Percentiles rank a stretch among this genome's conserved stretches.
These are phyloP conservation scores for Apodemia zela DNA, from an alignment of 2,888 invertebrate species.

Conservation along the genomic window DNA sequence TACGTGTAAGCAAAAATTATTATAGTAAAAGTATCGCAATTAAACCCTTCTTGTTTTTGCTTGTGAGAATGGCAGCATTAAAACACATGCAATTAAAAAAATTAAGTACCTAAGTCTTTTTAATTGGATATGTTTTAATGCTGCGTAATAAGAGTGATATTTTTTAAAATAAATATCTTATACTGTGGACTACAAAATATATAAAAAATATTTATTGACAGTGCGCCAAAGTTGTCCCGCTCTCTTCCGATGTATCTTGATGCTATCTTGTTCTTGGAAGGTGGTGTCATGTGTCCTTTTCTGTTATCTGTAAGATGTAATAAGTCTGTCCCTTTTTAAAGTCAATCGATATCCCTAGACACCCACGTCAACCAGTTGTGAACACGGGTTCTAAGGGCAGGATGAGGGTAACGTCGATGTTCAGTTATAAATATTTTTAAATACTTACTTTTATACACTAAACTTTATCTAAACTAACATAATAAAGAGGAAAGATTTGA, in stretches of 20 bases:
- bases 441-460: too few species aligned
- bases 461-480: too few species aligned
- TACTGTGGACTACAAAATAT: background rate
- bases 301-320: slow-evolving; percentile 17
- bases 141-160: too few species aligned
- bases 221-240: slow-evolving; percentile 62
- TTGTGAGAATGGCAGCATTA: too few species aligned
- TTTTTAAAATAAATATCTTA: background rate
- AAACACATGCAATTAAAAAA: too few species aligned
- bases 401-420: slow-evolving; percentile 40
- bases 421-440: slow-evolving; percentile 24
- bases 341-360: slow-evolving; percentile 68
- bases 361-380: slow-evolving; percentile 59
- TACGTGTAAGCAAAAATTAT: too few species aligned
- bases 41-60: too few species aligned
- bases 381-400: slow-evolving; percentile 37
- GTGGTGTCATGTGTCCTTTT: slow-evolving; percentile 43
- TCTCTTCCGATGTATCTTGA: slow-evolving; percentile 51
- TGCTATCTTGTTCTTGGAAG: slow-evolving; percentile 77
- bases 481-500: too few species aligned
- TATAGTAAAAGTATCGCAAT: too few species aligned
- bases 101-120: too few species aligned
- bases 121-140: too few species aligned
- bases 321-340: slow-evolving; percentile 45
- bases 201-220: slow-evolving; percentile 50